phyloP scores from a whole-genome alignment of 2,888 invertebrate species.

The Synanthedon formicaeformis region DNA sequence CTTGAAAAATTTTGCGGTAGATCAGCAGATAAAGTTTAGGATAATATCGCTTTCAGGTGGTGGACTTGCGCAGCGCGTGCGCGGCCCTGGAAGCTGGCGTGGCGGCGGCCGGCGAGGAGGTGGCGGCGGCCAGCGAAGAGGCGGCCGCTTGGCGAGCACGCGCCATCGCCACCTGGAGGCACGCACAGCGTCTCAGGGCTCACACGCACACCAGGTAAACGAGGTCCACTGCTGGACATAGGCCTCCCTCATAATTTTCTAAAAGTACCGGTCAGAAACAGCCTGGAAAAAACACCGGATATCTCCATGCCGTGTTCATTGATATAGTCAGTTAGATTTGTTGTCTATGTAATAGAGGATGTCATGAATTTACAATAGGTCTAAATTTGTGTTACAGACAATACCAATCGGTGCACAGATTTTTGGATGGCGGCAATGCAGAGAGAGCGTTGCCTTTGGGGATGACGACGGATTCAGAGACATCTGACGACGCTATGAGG shows the following conservation, averaged over 20 bases:
- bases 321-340: no score
- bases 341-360: no score
- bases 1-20: no score
- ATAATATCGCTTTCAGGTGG: conserved; percentile 40
- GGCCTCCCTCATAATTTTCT: no score
- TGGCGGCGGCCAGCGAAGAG: conserved; percentile 75
- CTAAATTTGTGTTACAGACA: conserved; percentile 25
- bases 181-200: conserved; percentile 74
- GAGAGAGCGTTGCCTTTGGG: conserved; percentile 49
- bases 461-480: conserved; percentile 56
- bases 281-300: no score
- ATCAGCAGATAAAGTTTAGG: no score
- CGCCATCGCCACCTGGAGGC: conserved; percentile 75
- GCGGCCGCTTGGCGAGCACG: conserved; percentile 79
- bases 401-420: conserved; percentile 51
- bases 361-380: no score
- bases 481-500: conserved; percentile 60
- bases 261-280: no score
- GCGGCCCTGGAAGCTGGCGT: conserved; percentile 81
- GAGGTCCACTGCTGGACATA: no score
- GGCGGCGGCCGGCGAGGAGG: conserved; percentile 75
- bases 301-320: no score
- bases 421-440: conserved; percentile 40
- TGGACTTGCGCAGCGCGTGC: conserved; percentile 81
- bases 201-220: conserved; percentile 62